Evolutionary conservation across 2,888 invertebrate species (phyloP).

Genomic region (Lapara coniferarum): DNA sequence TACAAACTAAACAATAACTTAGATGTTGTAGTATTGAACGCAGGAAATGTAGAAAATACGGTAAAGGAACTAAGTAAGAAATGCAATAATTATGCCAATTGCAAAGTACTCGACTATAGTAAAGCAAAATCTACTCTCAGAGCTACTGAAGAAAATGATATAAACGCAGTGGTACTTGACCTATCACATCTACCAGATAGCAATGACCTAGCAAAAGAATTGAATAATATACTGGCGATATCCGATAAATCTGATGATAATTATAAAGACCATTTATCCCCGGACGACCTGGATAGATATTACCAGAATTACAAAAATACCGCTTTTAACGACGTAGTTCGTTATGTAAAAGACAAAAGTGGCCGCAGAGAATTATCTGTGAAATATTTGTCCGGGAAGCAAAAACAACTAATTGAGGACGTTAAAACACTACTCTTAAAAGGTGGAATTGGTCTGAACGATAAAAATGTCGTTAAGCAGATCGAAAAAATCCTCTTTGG

Average conservation of each 20-base stretch:
- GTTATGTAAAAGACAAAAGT: conserved; percentile 15
- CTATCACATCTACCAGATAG: conserved; percentile 9
- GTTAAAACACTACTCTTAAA: conserved; percentile 4
- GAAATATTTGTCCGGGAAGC: not conserved
- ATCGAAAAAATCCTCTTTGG: conserved; percentile 33
- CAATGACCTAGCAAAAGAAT: conserved; percentile 6
- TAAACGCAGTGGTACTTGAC: conserved; percentile 48
- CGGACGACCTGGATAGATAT: conserved; percentile 24
- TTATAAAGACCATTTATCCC: not conserved
- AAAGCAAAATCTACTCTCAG: not conserved
- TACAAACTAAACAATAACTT: conserved; percentile 47
- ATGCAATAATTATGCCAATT: not conserved
- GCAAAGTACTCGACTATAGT: conserved; percentile 6
- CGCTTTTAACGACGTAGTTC: conserved; percentile 12
- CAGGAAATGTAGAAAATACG: conserved; percentile 30
- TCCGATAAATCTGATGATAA: not conserved
- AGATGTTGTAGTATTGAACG: conserved; percentile 46
- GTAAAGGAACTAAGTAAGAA: conserved; percentile 28
- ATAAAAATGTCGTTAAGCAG: conserved; percentile 20
- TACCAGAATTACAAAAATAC: conserved; percentile 23
- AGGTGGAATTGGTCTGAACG: not conserved
- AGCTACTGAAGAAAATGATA: no score
- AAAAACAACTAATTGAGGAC: conserved; percentile 23
- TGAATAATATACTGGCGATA: not conserved
- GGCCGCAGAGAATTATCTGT: not conserved